These are phyloP conservation scores for Phymanthus crucifer DNA, from an alignment of 92 coral and sea anemone genomes.

Conservation along the genomic window DNA sequence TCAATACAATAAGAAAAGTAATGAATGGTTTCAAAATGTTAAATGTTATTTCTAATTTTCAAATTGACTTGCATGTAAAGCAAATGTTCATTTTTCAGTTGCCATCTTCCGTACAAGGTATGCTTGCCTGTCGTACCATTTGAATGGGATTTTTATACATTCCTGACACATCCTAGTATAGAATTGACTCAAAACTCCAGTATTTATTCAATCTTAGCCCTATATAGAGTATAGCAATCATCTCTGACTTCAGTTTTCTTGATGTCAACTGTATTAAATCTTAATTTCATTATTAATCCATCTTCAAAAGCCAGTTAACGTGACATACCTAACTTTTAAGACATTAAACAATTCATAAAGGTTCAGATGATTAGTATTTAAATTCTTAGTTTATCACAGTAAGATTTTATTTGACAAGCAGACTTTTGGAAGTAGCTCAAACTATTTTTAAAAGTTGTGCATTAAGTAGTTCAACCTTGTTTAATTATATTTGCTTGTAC, in stretches of 20 bases:
- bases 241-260: neutral
- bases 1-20: too few relatives aligned
- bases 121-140: neutral
- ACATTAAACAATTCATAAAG: neutral
- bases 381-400: neutral
- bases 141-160: neutral
- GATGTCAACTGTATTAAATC: neutral
- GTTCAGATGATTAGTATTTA: slow-evolving; percentile 1
- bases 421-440: neutral
- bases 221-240: neutral
- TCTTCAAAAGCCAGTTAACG: neutral
- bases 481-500: neutral
- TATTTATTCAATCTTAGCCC: neutral
- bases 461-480: neutral
- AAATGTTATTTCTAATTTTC: neutral
- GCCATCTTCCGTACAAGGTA: slow-evolving; percentile 8
- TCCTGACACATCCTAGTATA: neutral
- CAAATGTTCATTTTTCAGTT: neutral
- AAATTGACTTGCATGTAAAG: neutral
- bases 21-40: neutral
- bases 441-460: slow-evolving; percentile 1
- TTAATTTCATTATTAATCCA: neutral
- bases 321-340: neutral
- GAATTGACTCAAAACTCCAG: neutral
- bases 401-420: slow-evolving; percentile 9